A percentile compares a stretch with the other conserved stretches of the same genome.
These are phyloP conservation scores for Emydoidea blandingii DNA, from an alignment of 2,797 vertebrate genomes.

Conservation along the genomic window DNA sequence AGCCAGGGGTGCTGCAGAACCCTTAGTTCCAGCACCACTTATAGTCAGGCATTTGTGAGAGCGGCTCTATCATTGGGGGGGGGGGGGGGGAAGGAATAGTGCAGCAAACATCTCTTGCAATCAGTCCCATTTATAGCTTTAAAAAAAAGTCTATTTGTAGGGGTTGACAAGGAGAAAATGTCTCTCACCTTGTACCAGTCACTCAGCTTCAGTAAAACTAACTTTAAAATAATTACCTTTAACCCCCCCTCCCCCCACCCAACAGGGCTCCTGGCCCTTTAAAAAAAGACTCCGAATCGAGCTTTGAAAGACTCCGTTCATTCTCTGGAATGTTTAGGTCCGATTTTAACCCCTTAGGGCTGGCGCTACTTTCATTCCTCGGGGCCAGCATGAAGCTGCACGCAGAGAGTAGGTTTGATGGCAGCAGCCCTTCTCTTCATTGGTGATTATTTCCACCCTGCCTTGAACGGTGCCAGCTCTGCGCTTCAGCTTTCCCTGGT, in stretches of 20 bases:
- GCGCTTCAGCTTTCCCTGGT: background rate
- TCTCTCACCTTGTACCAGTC: background rate
- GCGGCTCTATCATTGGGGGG: background rate
- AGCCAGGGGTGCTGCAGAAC: no score
- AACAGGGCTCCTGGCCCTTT: background rate
- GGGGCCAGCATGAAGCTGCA: background rate
- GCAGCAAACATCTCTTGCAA: background rate
- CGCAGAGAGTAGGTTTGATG: background rate
- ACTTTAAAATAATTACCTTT: background rate
- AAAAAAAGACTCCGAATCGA: background rate
- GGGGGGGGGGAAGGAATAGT: background rate
- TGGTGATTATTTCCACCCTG: background rate
- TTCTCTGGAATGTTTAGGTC: background rate
- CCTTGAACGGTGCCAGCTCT: background rate
- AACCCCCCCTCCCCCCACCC: background rate
- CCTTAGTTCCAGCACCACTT: no score
- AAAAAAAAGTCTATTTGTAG: background rate
- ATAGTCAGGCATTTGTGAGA: background rate
- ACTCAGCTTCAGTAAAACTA: background rate
- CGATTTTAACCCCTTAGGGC: background rate
- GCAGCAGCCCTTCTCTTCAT: background rate
- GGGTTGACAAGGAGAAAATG: background rate
- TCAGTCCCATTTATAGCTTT: background rate
- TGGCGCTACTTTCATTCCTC: constrained; percentile 8
- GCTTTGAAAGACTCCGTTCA: background rate